Percentiles rank a stretch among this genome's conserved stretches.
phyloP scores from a whole-genome alignment of 1,140 invertebrate genomes.

The Aphelenchoides fujianensis region DNA sequence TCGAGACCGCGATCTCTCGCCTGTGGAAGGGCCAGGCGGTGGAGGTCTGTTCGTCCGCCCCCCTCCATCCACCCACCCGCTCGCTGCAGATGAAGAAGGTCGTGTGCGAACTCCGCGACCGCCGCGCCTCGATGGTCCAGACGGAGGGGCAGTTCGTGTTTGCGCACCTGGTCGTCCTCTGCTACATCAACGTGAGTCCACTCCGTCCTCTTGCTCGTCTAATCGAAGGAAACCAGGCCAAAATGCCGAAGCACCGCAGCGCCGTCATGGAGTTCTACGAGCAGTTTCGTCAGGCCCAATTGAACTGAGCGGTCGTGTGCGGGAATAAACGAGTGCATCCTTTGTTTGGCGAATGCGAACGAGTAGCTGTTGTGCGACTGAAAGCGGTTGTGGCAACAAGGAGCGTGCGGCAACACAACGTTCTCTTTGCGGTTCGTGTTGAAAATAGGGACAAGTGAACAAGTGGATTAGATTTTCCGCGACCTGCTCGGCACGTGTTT shows the following conservation, averaged over 20 bases:
- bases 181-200: conserved; percentile 24
- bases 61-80: neutral
- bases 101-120: conserved; percentile 23
- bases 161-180: conserved; percentile 25
- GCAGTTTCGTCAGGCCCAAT: conserved; percentile 7
- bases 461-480: too few species aligned
- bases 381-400: too few species aligned
- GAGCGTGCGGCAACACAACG: too few species aligned
- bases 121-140: conserved; percentile 15
- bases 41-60: neutral
- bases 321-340: too few species aligned
- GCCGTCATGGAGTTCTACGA: conserved; percentile 23
- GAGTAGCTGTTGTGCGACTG: too few species aligned
- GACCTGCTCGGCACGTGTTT: too few species aligned
- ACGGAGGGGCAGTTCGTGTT: conserved; percentile 32
- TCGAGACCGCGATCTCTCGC: conserved; percentile 23
- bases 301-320: neutral
- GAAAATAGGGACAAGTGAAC: too few species aligned
- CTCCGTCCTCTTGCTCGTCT: neutral
- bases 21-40: conserved; percentile 27
- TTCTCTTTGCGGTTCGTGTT: too few species aligned
- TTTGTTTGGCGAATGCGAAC: too few species aligned
- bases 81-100: conserved; percentile 19
- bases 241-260: conserved; percentile 27
- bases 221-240: conserved; percentile 26